Evolutionary conservation across 2,888 invertebrate genomes (phyloP).

Genomic region (Seira ritae): DNA sequence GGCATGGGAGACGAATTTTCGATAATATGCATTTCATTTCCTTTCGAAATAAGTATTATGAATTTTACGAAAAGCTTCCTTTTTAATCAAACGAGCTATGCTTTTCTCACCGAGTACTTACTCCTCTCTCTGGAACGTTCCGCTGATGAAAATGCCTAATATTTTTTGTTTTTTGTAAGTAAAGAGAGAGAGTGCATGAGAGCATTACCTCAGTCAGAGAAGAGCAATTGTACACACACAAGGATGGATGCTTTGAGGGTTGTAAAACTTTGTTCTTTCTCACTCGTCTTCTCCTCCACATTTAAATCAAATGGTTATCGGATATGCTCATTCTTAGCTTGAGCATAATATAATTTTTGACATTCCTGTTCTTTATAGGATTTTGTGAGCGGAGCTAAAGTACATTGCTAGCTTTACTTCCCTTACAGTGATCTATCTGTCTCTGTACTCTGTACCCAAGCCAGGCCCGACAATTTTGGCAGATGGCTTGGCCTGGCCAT

Average conservation of each 20-base stretch:
- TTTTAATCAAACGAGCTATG: neutral
- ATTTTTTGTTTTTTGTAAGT: no score
- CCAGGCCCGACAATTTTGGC: constrained; percentile 1
- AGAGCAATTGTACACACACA: no score
- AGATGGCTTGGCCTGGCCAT: constrained; percentile 21
- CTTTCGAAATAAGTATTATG: neutral
- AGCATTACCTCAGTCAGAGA: no score
- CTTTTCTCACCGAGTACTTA: neutral
- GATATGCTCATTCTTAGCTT: neutral
- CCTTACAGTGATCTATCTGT: neutral
- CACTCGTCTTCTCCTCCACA: no score
- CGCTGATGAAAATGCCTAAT: neutral
- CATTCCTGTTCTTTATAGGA: neutral
- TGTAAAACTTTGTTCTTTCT: no score
- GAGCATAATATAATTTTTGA: constrained; percentile 6
- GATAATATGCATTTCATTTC: neutral
- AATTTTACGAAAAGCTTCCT: neutral
- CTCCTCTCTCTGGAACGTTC: neutral
- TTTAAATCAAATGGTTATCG: no score
- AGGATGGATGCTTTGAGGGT: no score
- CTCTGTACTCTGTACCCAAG: neutral
- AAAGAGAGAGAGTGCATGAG: no score
- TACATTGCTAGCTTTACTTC: neutral
- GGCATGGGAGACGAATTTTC: neutral
- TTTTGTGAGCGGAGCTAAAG: neutral